phyloP scores from a whole-genome alignment of 2,888 invertebrate species.

The Schrankia costaestrigalis region DNA sequence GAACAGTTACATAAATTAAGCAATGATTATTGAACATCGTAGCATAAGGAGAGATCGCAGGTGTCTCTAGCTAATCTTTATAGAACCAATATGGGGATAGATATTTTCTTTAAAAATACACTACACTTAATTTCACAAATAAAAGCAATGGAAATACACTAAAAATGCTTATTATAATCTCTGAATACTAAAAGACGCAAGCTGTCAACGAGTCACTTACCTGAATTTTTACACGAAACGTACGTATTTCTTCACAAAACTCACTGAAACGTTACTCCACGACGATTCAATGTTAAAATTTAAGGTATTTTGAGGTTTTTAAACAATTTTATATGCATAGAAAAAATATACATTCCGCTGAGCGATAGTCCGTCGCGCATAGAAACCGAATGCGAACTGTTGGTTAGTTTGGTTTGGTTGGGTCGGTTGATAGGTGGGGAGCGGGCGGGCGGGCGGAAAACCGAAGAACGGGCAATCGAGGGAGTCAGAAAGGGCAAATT shows the following conservation, averaged over 20 bases:
- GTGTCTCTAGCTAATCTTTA: slow-evolving; percentile 33
- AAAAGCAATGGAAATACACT: slow-evolving; percentile 51
- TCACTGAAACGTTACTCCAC: slow-evolving; percentile 70
- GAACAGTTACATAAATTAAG: slow-evolving; percentile 35
- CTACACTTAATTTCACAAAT: slow-evolving; percentile 24
- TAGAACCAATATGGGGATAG: slow-evolving; percentile 46
- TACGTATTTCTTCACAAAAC: slow-evolving; percentile 60
- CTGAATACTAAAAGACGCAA: slow-evolving; percentile 72
- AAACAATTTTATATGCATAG: slow-evolving; percentile 74
- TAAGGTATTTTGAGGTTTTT: slow-evolving; percentile 78
- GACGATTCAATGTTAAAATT: slow-evolving; percentile 55
- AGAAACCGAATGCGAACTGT: slow-evolving; percentile 82
- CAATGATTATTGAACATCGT: slow-evolving; percentile 23
- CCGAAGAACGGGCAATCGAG: slow-evolving; percentile 69
- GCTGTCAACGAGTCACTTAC: slow-evolving; percentile 75
- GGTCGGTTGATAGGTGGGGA: slow-evolving; percentile 49
- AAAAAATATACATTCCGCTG: slow-evolving; percentile 75
- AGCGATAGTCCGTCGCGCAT: slow-evolving; percentile 74
- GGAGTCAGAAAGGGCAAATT: slow-evolving; percentile 56
- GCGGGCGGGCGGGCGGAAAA: slow-evolving; percentile 67
- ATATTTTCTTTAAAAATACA: slow-evolving; percentile 26
- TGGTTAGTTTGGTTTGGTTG: slow-evolving; percentile 62
- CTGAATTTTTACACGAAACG: slow-evolving; percentile 70
- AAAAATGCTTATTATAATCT: slow-evolving; percentile 53
- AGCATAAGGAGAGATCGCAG: slow-evolving; percentile 50